Conservation (phyloP, 2,797 vertebrate genomes). For the Sphenopsis melanotis region DNA sequence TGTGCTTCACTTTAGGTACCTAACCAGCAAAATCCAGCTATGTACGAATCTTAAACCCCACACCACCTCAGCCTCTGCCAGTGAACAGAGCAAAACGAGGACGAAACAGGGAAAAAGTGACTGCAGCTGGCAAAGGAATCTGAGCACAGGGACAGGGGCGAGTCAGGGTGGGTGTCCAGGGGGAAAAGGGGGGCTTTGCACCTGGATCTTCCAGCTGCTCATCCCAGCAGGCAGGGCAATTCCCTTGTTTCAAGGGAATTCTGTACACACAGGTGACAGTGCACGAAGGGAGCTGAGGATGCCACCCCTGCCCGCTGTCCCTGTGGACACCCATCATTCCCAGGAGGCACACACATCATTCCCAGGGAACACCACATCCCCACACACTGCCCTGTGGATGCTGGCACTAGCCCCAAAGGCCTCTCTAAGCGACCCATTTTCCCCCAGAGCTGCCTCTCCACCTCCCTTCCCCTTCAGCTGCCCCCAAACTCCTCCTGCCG, state of each 20-base stretch:
- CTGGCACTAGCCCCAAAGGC: background rate
- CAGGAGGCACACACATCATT: background rate
- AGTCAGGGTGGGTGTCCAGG: accelerated
- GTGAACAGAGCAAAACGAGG: accelerated
- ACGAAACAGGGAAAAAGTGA: accelerated
- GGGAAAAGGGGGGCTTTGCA: background rate
- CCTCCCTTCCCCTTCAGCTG: background rate
- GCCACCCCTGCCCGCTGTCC: background rate
- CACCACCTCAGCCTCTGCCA: accelerated
- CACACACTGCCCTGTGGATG: accelerated
- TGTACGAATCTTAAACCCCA: accelerated
- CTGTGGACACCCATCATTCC: accelerated
- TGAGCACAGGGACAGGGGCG: accelerated
- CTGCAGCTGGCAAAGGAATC: background rate
- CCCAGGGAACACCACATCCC: background rate
- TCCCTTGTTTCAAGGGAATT: accelerated
- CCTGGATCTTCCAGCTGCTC: accelerated
- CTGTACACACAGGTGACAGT: background rate
- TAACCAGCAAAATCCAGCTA: background rate
- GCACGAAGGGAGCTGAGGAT: accelerated
- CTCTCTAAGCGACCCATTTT: background rate
- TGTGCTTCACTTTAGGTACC: accelerated
- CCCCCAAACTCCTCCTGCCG: background rate
- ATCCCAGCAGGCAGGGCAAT: too few relatives aligned
- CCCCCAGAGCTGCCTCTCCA: background rate